Percentiles rank a stretch among this genome's conserved stretches.
Evolutionary conservation across 2,113 vertebrate genomes (phyloP).

Genomic region (Misgurnus anguillicaudatus): DNA sequence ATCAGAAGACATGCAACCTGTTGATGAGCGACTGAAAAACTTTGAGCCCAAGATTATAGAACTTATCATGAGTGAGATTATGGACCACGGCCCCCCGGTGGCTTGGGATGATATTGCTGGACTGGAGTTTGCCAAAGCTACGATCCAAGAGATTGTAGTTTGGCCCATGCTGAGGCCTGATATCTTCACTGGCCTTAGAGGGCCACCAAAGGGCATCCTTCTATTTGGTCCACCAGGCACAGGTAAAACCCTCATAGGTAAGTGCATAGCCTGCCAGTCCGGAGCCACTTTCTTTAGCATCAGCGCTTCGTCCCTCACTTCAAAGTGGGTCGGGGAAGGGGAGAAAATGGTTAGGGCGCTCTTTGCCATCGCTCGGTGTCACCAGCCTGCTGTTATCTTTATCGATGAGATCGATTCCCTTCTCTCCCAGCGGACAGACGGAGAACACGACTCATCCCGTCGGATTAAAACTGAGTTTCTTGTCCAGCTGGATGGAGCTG

Average conservation of each 20-base stretch:
- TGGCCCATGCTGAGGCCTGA: slow-evolving; percentile 98
- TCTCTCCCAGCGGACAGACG: slow-evolving; percentile 89
- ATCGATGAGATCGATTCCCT: slow-evolving; percentile 97
- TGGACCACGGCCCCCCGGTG: slow-evolving; percentile 92
- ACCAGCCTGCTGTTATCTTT: slow-evolving; percentile 96
- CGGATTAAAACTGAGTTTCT: slow-evolving; percentile 97
- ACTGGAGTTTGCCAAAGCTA: slow-evolving; percentile 93
- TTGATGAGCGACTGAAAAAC: slow-evolving; percentile 87
- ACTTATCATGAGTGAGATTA: slow-evolving; percentile 93
- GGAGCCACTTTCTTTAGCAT: slow-evolving; percentile 98
- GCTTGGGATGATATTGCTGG: slow-evolving; percentile 95
- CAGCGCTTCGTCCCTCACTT: slow-evolving; percentile 94
- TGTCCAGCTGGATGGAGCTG: slow-evolving; percentile 92
- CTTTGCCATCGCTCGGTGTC: slow-evolving; percentile 89
- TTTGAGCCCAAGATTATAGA: slow-evolving; percentile 95
- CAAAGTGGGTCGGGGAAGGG: slow-evolving; percentile 97
- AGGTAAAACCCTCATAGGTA: slow-evolving; percentile 96
- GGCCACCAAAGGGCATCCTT: slow-evolving; percentile 95
- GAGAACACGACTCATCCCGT: slow-evolving; percentile 92
- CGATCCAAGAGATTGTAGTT: slow-evolving; percentile 95
- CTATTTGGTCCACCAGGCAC: slow-evolving; percentile 95
- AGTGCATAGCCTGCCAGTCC: slow-evolving; percentile 95
- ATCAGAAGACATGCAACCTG: slow-evolving; percentile 58
- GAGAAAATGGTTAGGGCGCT: slow-evolving; percentile 96
- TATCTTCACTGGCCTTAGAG: slow-evolving; percentile 92